Evolutionary conservation across 2,113 vertebrate genomes (phyloP).

Genomic region (Pelvicachromis taeniatus): DNA sequence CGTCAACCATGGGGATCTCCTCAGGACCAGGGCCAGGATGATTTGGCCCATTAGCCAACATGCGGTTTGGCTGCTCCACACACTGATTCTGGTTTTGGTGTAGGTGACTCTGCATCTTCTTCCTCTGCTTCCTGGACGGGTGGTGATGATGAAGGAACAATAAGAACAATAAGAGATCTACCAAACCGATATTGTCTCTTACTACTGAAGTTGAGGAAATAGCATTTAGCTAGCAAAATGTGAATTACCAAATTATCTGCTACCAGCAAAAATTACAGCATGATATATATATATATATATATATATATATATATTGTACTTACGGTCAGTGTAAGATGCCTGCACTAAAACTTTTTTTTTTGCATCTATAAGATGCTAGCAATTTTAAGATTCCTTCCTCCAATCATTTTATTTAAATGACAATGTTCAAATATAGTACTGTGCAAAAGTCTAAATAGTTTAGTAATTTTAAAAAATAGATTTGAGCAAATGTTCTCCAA

Average conservation of each 20-base stretch:
- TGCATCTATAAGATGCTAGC: not conserved
- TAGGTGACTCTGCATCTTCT: constrained; percentile 91
- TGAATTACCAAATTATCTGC: not conserved
- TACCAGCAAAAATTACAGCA: too few species aligned
- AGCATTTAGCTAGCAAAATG: not conserved
- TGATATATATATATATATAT: too few species aligned
- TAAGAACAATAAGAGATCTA: not conserved
- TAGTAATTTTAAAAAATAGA: not conserved
- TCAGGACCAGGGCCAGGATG: constrained; percentile 89
- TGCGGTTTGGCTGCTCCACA: constrained; percentile 88
- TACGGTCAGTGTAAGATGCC: not conserved
- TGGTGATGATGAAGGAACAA: not conserved
- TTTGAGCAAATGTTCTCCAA: not conserved
- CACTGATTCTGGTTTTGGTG: constrained; percentile 96
- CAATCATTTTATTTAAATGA: not conserved
- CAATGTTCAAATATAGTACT: not conserved
- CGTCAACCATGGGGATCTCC: constrained; percentile 93
- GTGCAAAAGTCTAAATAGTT: not conserved
- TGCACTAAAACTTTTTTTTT: not conserved
- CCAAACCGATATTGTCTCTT: not conserved
- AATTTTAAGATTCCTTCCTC: not conserved
- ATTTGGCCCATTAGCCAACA: constrained; percentile 88
- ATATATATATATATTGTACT: not conserved
- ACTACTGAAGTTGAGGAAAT: not conserved
- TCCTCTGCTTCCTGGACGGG: constrained; percentile 85